These are phyloP conservation scores for Darevskia mixta DNA, from an alignment of 2,797 vertebrate genomes.

Conservation along the genomic window DNA sequence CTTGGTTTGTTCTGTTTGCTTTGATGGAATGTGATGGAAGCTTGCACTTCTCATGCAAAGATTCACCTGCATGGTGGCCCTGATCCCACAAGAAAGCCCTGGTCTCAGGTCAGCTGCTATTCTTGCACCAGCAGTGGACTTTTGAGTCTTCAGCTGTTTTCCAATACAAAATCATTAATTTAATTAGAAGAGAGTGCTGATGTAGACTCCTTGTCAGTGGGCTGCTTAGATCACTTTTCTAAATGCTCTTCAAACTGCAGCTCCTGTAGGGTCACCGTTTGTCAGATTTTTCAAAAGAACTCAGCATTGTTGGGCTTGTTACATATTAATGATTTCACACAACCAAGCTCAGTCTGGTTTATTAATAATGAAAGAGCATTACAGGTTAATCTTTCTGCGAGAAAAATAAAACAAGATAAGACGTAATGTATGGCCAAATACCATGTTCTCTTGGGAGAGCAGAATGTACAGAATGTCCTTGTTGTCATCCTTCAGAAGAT, in stretches of 20 bases:
- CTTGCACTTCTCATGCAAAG: not conserved
- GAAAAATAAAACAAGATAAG: not conserved
- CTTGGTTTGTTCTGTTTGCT: not conserved
- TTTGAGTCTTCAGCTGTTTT: not conserved
- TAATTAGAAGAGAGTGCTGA: conserved; percentile 4
- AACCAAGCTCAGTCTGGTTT: not conserved
- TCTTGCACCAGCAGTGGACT: not conserved
- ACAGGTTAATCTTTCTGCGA: conserved; percentile 1
- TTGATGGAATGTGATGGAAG: not conserved
- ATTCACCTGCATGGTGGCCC: not conserved
- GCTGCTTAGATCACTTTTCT: conserved; percentile 12
- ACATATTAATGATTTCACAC: conserved; percentile 6
- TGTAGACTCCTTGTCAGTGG: not conserved
- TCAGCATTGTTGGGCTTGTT: not conserved
- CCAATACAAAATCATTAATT: not conserved
- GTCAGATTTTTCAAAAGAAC: not conserved
- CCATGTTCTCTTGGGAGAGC: not conserved
- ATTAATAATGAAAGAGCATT: conserved; percentile 21
- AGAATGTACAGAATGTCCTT: not conserved
- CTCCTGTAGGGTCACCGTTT: not conserved
- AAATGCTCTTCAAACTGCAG: not conserved
- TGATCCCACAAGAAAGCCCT: not conserved
- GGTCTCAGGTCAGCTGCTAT: not conserved
- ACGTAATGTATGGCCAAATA: not conserved
- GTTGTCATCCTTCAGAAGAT: not conserved